These are phyloP conservation scores for Psittacula echo DNA, from an alignment of 2,797 vertebrate genomes.

Conservation along the genomic window DNA sequence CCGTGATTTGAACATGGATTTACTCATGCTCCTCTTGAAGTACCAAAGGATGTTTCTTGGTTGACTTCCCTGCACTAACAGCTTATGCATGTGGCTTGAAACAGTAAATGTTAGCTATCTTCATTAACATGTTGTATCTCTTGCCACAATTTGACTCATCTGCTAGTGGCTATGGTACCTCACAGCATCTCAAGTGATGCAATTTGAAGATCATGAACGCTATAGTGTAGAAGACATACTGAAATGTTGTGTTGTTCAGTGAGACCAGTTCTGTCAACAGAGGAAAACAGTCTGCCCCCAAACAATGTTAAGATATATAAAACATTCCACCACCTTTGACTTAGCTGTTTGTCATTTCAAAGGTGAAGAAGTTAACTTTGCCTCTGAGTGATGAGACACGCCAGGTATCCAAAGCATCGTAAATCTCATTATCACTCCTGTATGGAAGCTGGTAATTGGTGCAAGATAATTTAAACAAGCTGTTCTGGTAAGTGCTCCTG, in stretches of 20 bases:
- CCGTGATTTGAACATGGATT: not conserved
- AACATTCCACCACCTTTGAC: rapidly evolving
- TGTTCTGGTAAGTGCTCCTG: not conserved
- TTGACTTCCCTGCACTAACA: not conserved
- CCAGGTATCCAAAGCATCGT: not conserved
- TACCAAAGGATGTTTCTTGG: not conserved
- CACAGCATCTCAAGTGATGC: not conserved
- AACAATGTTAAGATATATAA: not conserved
- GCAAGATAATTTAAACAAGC: not conserved
- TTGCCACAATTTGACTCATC: not conserved
- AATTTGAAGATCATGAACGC: not conserved
- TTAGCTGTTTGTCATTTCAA: not conserved
- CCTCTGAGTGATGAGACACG: not conserved
- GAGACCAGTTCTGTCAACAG: not conserved
- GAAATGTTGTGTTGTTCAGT: not conserved
- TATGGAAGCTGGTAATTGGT: not conserved
- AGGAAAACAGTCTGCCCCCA: not conserved
- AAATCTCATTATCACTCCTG: not conserved
- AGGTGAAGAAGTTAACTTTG: not conserved
- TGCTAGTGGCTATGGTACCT: not conserved
- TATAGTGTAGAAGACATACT: not conserved
- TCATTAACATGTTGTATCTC: not conserved
- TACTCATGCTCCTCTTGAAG: not conserved
- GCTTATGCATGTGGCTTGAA: not conserved
- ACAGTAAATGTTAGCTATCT: not conserved